Evolutionary conservation across 1,140 invertebrate genomes (phyloP), one percentile per base, ranked within the genome.

Genomic region (Zaprionus africanus): DNA sequence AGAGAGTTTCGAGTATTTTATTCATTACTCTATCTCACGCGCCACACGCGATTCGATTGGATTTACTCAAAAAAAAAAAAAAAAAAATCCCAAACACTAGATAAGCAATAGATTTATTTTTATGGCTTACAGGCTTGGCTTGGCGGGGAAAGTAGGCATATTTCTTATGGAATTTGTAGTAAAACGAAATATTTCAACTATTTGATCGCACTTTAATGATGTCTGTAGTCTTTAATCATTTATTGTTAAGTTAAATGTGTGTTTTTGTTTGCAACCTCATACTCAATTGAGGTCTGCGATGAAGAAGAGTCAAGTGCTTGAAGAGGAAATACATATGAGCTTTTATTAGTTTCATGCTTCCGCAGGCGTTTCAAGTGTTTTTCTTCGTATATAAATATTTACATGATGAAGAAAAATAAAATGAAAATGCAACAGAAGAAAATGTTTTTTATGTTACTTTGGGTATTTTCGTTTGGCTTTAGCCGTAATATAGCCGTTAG

Each of bases 1-100:
- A 66, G 46, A 49, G 60, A 79, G 81, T 81, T 85, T 85, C 79
- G 72, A 66, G 64, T 70, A 72, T 67, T 90, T 84, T 81, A 78
- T 82, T 59, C 60, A 82, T 82, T 76, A 56, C 64, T 88, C 80
- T 72, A 74, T 81, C 80, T 54, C 74, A 53, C 56, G 59, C 57
- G 70, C 74, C 63, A 61, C 69, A 79, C 76, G 78, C 82, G 56
- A 84, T 78, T 78, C 77, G 56, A 84, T 80, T 83, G 58, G 43
- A 43, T 74, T 43, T 60, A 53, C 22, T 53, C 46, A 38, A 65
- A 63, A 57, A 58, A 1, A 58, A 63, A 57, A 58, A 1, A 58
- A 81, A 59, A 9, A 9, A 34, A 34, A 34, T 34, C 31, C 31
- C 31, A 72, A 49, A 64, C 51, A 54, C 54, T 11, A 31, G 46